These are phyloP conservation scores for Eulimnadia texana DNA, from an alignment of 1,140 invertebrate species.

Conservation along the genomic window DNA sequence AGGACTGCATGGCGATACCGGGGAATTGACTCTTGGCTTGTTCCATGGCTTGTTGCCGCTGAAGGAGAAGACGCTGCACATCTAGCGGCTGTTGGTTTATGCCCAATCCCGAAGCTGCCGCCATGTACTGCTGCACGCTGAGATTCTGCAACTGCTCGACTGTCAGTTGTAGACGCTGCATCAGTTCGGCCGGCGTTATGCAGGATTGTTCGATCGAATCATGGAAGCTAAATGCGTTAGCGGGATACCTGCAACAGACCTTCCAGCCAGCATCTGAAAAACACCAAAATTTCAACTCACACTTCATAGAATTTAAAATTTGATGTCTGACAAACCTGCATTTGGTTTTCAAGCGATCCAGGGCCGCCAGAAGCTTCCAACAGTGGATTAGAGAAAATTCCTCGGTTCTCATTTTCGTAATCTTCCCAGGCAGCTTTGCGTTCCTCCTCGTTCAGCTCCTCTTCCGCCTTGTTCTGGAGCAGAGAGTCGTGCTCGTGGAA, in stretches of 20 bases:
- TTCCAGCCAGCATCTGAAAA: not conserved
- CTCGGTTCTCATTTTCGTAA: conserved; percentile 61
- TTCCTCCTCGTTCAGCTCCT: conserved; percentile 81
- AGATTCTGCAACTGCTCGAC: conserved; percentile 8
- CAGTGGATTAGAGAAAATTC: conserved; percentile 20
- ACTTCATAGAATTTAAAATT: too few species aligned
- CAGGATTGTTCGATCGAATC: conserved; percentile 3
- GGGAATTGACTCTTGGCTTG: conserved; percentile 1
- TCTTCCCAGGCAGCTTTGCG: conserved; percentile 86
- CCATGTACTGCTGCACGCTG: not conserved
- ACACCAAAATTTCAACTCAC: conserved; percentile 4
- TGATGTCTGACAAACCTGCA: not conserved
- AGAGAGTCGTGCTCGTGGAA: conserved; percentile 91
- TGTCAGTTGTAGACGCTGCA: not conserved
- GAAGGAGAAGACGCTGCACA: not conserved
- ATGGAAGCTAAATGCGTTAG: conserved; percentile 1
- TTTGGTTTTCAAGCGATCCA: not conserved
- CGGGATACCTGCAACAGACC: conserved; percentile 3
- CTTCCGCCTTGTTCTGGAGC: conserved; percentile 78
- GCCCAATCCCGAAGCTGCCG: not conserved
- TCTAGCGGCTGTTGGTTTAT: not conserved
- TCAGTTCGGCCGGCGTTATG: conserved; percentile 3
- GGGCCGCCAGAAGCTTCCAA: not conserved
- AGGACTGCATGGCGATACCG: not conserved
- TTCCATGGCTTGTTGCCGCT: conserved; percentile 3